Percentiles rank a stretch among this genome's conserved stretches.
phyloP scores from a whole-genome alignment of 2,113 vertebrate genomes.

The Albula glossodonta region DNA sequence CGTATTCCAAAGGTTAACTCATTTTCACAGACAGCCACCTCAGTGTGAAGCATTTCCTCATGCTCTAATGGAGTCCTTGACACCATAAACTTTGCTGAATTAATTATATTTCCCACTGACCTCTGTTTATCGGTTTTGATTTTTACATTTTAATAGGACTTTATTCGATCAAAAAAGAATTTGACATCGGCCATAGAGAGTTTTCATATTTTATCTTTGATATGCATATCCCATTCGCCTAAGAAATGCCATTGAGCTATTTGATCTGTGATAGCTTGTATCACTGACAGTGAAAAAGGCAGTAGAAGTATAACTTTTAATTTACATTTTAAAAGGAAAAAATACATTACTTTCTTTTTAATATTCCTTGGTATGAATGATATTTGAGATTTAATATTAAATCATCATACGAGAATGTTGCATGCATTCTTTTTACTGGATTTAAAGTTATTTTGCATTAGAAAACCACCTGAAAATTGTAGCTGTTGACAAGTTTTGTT shows the following conservation, averaged over 20 bases:
- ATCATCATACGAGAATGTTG: too few species aligned
- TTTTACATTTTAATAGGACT: slow-evolving; percentile 26
- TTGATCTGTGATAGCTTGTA: slow-evolving; percentile 14
- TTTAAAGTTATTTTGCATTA: too few species aligned
- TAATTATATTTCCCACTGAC: slow-evolving; percentile 10
- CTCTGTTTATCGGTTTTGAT: slow-evolving; percentile 30
- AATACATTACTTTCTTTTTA: too few species aligned
- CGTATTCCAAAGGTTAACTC: slow-evolving; percentile 30
- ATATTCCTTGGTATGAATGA: too few species aligned
- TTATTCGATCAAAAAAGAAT: slow-evolving; percentile 31
- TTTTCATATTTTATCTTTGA: slow-evolving; percentile 25
- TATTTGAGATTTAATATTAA: too few species aligned
- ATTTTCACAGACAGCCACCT: slow-evolving; percentile 19
- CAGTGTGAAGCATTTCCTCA: slow-evolving; percentile 17
- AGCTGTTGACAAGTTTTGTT: too few species aligned
- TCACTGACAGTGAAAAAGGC: slow-evolving; percentile 10
- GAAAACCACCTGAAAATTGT: too few species aligned
- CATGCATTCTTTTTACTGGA: too few species aligned
- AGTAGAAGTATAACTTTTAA: slow-evolving; percentile 4
- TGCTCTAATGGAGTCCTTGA: slow-evolving; percentile 27
- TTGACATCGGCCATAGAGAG: background rate
- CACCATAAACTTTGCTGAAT: slow-evolving; percentile 21
- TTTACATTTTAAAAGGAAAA: background rate
- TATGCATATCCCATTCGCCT: slow-evolving; percentile 11
- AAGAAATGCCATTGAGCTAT: slow-evolving; percentile 16